Evolutionary conservation across 2,113 vertebrate genomes (phyloP), one percentile per base, ranked within the genome.

Genomic region (Oryzias melastigma): DNA sequence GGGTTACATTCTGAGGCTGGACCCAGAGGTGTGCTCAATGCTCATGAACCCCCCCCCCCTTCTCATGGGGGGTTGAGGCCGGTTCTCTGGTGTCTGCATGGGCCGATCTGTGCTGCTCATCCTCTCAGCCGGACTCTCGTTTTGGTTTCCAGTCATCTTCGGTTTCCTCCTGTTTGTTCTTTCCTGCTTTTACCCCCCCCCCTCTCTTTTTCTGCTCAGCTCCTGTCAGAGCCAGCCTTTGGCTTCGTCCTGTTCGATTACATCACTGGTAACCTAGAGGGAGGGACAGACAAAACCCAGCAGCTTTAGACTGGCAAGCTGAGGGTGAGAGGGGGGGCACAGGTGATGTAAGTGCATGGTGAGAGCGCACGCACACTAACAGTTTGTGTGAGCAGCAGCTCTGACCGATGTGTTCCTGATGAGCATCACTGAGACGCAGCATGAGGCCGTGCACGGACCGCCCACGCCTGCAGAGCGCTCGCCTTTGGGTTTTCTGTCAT

Each of bases 211-310:
- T 63, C 72, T 71, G 73, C 65, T 79, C 87, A 93, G 93, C 82
- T 72, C 62, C 63, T 75, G 65, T 90, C 92, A 1, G 93, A 95
- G 71, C 89, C 87, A 6, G 91, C 92, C 3, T 93, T 91, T 52
- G 93, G 92, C 82, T 94, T 94, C 52, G 85, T 93, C 81, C 91
- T 95, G 81, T 91, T 95, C 51, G 93, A 94, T 86, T 94, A 95
- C 90, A 91, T 95, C 89, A 89, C 87, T 4, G 87, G 92, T 78
- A 86, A 88, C 85, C 62, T 83, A 44, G 92, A 94, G 62, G 87
- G 68, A 42, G 88, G 88, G 75, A 70, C 82, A 78, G 87, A 89
- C 65, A 89, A 58, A 73, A 84, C 62, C 76, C 88, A 88, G 82
- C 79, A 76, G 79, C 76, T 82, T 71, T 91, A 90, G 81, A 66